Conservation (phyloP, 2,113 vertebrate genomes). For the Crotophaga sulcirostris region DNA sequence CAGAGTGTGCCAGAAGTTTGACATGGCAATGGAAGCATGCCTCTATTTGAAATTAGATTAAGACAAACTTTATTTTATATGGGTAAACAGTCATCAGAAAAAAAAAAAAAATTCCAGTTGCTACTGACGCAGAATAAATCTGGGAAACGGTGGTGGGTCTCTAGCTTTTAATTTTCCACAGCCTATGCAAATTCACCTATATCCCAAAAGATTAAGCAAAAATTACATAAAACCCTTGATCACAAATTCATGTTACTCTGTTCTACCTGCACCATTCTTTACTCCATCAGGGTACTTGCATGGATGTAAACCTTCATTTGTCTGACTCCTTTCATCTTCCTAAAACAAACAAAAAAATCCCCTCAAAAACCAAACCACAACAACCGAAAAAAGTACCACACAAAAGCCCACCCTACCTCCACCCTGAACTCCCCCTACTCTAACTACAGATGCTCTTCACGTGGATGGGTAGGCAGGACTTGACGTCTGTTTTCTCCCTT, state of each 20-base stretch:
- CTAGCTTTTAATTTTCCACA: background rate
- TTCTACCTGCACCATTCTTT: background rate
- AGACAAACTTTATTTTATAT: background rate
- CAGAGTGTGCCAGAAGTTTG: background rate
- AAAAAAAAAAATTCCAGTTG: background rate
- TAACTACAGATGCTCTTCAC: background rate
- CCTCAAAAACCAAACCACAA: background rate
- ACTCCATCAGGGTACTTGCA: background rate
- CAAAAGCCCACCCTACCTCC: background rate
- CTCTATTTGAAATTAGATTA: background rate
- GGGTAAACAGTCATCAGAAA: background rate
- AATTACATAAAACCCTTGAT: background rate
- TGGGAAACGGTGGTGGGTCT: background rate
- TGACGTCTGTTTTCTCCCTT: background rate
- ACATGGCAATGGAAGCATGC: accelerated
- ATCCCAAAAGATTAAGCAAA: background rate
- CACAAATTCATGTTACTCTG: background rate
- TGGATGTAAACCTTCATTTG: background rate
- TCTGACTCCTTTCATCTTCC: background rate
- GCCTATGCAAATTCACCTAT: background rate
- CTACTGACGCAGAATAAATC: background rate
- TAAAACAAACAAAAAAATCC: background rate
- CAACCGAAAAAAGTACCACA: background rate
- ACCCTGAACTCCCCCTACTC: background rate
- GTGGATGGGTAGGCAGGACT: background rate